phyloP scores from a whole-genome alignment of 2,797 vertebrate genomes.

The Mus spretus region DNA sequence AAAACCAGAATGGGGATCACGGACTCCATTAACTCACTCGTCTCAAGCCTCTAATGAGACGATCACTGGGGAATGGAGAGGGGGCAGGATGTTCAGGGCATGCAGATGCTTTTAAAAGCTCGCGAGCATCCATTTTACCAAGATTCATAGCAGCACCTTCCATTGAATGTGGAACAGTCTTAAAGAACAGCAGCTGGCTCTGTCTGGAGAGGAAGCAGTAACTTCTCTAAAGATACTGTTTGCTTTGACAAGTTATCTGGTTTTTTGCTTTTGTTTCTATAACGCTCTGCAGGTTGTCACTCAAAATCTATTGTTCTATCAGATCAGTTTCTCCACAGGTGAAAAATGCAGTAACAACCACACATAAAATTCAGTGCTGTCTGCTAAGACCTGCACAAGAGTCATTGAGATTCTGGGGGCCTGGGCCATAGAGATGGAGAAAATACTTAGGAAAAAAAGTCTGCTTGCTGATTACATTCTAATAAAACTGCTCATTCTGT shows the following conservation, averaged over 20 bases:
- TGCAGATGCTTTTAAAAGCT: not conserved
- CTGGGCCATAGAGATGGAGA: not conserved
- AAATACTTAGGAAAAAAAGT: not conserved
- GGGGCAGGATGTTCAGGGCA: not conserved
- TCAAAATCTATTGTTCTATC: constrained; percentile 65
- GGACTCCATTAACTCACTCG: constrained; percentile 70
- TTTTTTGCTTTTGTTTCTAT: not conserved
- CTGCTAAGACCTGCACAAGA: constrained; percentile 43
- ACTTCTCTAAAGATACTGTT: constrained; percentile 57
- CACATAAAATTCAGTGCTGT: constrained; percentile 48
- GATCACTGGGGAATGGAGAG: not conserved
- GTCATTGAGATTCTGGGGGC: constrained; percentile 8
- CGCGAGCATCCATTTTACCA: not conserved
- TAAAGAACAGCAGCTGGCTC: constrained; percentile 12
- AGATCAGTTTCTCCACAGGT: constrained; percentile 64
- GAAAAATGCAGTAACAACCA: not conserved
- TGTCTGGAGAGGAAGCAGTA: constrained; percentile 57
- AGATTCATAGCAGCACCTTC: not conserved
- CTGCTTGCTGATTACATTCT: constrained; percentile 59
- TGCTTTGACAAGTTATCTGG: constrained; percentile 39
- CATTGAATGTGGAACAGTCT: constrained; percentile 54
- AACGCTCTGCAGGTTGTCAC: constrained; percentile 13
- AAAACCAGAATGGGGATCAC: constrained; percentile 57
- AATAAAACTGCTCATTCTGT: constrained; percentile 66
- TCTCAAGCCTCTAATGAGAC: constrained; percentile 69